Evolutionary conservation across 2,888 invertebrate species (phyloP).

Genomic region (Gymnosoma rotundatum): DNA sequence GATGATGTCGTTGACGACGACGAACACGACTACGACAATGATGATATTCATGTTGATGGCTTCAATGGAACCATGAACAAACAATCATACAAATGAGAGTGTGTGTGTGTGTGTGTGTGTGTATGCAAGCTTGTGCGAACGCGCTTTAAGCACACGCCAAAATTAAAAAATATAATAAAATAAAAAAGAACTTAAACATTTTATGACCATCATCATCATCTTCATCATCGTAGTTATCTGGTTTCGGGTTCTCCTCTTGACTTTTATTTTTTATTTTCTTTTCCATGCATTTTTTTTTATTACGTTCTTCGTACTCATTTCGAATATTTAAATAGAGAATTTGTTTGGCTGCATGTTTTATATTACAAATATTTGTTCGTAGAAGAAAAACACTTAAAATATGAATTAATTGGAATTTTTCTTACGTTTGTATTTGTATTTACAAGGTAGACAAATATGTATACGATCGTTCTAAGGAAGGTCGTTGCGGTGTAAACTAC

Average conservation of each 20-base stretch:
- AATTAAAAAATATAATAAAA: conserved; percentile 22
- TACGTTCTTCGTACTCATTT: conserved; percentile 22
- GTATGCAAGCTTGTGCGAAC: conserved; percentile 54
- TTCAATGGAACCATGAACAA: conserved; percentile 26
- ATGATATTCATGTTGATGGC: conserved; percentile 24
- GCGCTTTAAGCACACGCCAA: conserved; percentile 69
- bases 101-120: conserved; percentile 1
- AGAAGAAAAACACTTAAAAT: background rate
- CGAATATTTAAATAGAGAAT: conserved; percentile 52
- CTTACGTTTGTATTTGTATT: background rate
- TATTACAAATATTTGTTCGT: background rate
- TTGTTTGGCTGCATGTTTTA: conserved; percentile 35
- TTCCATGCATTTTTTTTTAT: conserved; percentile 17
- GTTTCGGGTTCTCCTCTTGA: conserved; percentile 35
- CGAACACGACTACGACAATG: background rate
- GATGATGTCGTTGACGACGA: conserved; percentile 36
- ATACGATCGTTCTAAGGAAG: background rate
- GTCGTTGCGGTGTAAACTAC: background rate
- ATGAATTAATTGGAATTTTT: background rate
- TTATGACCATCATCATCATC: conserved; percentile 14
- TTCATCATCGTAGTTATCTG: conserved; percentile 24
- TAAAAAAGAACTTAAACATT: conserved; percentile 45
- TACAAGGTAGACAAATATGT: too few species aligned
- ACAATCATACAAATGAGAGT: background rate
- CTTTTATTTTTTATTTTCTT: conserved; percentile 28